A percentile compares a stretch with the other conserved stretches of the same genome.
These are phyloP conservation scores for Acanthurus tractus DNA, from an alignment of 2,797 vertebrate genomes.

Conservation along the genomic window DNA sequence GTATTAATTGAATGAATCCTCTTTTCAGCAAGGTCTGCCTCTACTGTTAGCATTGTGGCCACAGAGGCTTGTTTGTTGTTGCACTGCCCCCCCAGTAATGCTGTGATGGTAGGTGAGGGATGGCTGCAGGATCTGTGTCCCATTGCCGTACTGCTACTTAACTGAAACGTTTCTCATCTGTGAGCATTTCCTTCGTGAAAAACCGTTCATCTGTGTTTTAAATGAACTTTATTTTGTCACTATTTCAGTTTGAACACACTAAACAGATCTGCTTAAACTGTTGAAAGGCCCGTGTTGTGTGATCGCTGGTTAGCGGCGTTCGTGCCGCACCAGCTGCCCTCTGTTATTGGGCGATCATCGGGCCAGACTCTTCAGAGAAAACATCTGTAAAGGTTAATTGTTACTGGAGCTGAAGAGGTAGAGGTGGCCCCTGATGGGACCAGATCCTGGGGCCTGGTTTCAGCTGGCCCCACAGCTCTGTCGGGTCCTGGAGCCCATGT, in stretches of 20 bases:
- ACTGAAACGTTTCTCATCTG: not conserved
- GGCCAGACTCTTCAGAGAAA: not conserved
- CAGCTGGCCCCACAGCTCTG: not conserved
- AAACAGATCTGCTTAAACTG: not conserved
- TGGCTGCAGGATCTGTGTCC: too few species aligned
- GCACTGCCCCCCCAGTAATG: too few species aligned
- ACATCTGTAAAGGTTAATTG: not conserved
- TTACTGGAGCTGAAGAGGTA: conserved; percentile 6
- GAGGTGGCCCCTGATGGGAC: not conserved
- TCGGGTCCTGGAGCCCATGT: not conserved
- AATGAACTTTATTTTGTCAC: too few species aligned
- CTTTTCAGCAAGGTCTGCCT: too few species aligned
- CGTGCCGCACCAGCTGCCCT: not conserved
- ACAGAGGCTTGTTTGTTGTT: too few species aligned
- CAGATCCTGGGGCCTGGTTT: conserved; percentile 8
- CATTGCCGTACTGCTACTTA: too few species aligned
- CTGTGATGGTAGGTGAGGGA: too few species aligned
- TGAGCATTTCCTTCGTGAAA: not conserved
- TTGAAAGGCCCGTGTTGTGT: not conserved
- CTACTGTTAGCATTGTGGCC: too few species aligned
- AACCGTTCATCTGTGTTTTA: too few species aligned
- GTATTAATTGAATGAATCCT: too few species aligned
- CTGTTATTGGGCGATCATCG: not conserved
- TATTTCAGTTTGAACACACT: not conserved
- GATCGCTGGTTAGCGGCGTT: not conserved